phyloP scores from a whole-genome alignment of 1,140 invertebrate species.

The Adelges cooleyi region DNA sequence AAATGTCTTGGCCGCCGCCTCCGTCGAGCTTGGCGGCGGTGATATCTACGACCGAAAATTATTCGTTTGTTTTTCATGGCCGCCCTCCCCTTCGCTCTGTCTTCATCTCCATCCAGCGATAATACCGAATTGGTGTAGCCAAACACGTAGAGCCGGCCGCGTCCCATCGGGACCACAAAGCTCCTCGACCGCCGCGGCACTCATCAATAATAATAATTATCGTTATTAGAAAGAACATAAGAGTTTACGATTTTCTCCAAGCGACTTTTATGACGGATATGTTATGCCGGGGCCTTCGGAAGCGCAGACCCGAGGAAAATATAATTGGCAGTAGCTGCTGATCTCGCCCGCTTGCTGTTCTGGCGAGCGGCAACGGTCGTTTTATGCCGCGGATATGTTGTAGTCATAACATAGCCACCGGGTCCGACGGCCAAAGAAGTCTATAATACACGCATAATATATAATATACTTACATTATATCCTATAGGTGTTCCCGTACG shows the following conservation, averaged over 20 bases:
- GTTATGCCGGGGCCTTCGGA: too few relatives aligned
- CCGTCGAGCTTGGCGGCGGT: too few relatives aligned
- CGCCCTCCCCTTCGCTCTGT: neutral
- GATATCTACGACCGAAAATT: constrained; percentile 15
- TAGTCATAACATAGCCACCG: too few relatives aligned
- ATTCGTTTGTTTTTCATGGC: constrained; percentile 5
- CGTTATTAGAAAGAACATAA: constrained; percentile 9
- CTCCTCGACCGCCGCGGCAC: neutral
- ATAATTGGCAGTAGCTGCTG: too few relatives aligned
- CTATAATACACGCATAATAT: too few relatives aligned
- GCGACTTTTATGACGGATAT: constrained; percentile 22
- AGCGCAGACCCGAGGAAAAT: too few relatives aligned
- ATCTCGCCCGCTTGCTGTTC: too few relatives aligned
- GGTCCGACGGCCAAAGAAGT: too few relatives aligned
- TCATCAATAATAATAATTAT: constrained; percentile 25
- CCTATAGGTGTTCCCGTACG: too few relatives aligned
- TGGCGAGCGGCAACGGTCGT: too few relatives aligned
- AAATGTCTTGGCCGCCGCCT: constrained; percentile 7
- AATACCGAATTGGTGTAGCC: constrained; percentile 17
- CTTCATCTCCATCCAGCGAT: neutral
- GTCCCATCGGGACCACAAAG: constrained; percentile 20
- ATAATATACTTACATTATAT: too few relatives aligned
- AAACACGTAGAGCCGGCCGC: constrained; percentile 8
- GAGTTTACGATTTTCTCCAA: constrained; percentile 18
- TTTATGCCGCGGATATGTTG: too few relatives aligned